Conservation (phyloP, 2,797 vertebrate species). For the Odontamblyopus lacepedii region DNA sequence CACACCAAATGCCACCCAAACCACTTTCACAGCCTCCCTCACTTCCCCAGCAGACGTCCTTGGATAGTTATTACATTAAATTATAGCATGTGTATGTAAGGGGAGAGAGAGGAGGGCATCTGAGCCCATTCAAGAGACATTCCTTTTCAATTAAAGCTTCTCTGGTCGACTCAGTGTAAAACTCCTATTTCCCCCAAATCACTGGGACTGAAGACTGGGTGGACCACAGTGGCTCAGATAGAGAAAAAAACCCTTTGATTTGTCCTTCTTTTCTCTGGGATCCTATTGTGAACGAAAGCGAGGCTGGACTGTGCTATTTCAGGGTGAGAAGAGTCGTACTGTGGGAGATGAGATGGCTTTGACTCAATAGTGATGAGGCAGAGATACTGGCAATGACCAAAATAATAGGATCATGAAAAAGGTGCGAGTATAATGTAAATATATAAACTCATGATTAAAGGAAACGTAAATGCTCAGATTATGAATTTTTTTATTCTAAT, state of each 20-base stretch:
- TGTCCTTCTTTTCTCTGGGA: slow-evolving; percentile 36
- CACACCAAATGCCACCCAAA: slow-evolving; percentile 25
- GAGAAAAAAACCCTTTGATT: slow-evolving; percentile 40
- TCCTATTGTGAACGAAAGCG: slow-evolving; percentile 45
- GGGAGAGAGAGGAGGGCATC: slow-evolving; percentile 11
- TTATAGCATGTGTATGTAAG: slow-evolving; percentile 42
- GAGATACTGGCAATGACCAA: not conserved
- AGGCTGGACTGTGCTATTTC: slow-evolving; percentile 56
- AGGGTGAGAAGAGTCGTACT: slow-evolving; percentile 54
- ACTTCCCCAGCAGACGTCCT: slow-evolving; percentile 49
- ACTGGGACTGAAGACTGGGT: slow-evolving; percentile 41
- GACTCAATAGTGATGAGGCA: slow-evolving; percentile 42
- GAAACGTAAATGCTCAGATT: not conserved
- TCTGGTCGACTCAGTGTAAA: slow-evolving; percentile 54
- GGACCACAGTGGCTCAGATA: slow-evolving; percentile 32
- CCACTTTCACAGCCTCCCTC: slow-evolving; percentile 29
- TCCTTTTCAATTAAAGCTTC: slow-evolving; percentile 67
- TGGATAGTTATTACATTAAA: slow-evolving; percentile 65
- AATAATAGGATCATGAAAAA: not conserved
- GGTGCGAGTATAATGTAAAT: too few species aligned
- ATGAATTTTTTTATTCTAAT: not conserved
- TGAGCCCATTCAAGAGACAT: slow-evolving; percentile 49
- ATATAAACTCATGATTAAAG: too few species aligned
- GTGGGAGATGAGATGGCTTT: slow-evolving; percentile 52
- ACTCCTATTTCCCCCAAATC: slow-evolving; percentile 60